Percentiles rank a stretch among this genome's conserved stretches.
Conservation (phyloP, 1,140 invertebrate species). For the Drosophila nannoptera region DNA sequence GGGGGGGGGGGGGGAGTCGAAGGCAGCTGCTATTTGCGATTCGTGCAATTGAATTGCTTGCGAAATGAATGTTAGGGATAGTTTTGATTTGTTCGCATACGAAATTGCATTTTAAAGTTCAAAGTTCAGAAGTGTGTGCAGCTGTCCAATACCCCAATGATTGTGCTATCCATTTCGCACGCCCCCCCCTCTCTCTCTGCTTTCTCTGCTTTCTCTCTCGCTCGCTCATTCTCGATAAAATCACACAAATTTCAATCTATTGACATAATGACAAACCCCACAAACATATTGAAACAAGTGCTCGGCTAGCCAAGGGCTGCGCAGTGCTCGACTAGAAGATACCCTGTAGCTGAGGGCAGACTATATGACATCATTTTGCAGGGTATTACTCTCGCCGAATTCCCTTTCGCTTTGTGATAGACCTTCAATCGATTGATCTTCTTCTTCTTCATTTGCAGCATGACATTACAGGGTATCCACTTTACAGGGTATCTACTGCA, state of each 20-base stretch:
- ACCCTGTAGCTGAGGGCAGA: too few relatives aligned
- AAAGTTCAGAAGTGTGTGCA: not conserved
- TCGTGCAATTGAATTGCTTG: slow-evolving; percentile 38
- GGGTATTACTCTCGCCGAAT: not conserved
- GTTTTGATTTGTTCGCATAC: slow-evolving; percentile 7
- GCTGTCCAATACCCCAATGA: not conserved
- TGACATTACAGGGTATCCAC: too few relatives aligned
- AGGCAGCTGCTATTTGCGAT: slow-evolving; percentile 9
- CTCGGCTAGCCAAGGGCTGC: not conserved
- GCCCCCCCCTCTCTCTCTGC: not conserved
- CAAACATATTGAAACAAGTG: slow-evolving; percentile 21
- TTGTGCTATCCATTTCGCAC: slow-evolving; percentile 3
- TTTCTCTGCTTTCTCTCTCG: not conserved
- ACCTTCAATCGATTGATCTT: too few relatives aligned
- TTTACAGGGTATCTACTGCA: too few relatives aligned
- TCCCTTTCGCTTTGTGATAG: too few relatives aligned
- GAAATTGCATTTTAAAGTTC: slow-evolving; percentile 3
- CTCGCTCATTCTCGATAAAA: not conserved
- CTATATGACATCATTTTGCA: too few relatives aligned
- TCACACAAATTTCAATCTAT: slow-evolving; percentile 37
- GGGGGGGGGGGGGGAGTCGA: not conserved
- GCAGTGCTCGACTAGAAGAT: not conserved
- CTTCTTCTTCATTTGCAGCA: too few relatives aligned
- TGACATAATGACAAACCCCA: slow-evolving; percentile 41
- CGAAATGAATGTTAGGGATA: slow-evolving; percentile 26